Percentiles rank a stretch among this genome's conserved stretches.
Evolutionary conservation across 2,888 invertebrate genomes (phyloP).

Genomic region (Mystacides longicornis): DNA sequence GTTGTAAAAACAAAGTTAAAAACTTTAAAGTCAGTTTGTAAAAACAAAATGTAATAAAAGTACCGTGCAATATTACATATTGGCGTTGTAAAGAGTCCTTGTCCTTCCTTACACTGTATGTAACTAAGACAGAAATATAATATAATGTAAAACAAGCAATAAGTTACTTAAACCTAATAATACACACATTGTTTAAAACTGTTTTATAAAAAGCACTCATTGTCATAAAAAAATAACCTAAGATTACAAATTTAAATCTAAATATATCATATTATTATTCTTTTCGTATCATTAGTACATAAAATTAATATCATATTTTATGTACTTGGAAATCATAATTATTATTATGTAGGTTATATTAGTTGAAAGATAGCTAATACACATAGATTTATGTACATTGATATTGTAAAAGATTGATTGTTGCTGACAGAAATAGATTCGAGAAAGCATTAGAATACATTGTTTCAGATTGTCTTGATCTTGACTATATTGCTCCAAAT

Average conservation of each 20-base stretch:
- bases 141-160: constrained; percentile 19
- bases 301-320: too few relatives aligned
- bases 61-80: too few relatives aligned
- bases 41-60: constrained; percentile 13
- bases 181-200: constrained; percentile 25
- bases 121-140: constrained; percentile 9
- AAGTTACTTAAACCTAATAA: constrained; percentile 26
- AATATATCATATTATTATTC: constrained; percentile 6
- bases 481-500: not conserved
- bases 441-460: not conserved
- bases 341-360: not conserved
- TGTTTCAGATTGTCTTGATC: not conserved
- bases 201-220: constrained; percentile 26
- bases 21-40: constrained; percentile 14
- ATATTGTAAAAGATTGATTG: not conserved
- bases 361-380: not conserved
- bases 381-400: not conserved
- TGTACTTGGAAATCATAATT: constrained; percentile 6
- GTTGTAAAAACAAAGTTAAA: constrained; percentile 20
- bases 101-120: too few relatives aligned
- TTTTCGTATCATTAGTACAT: too few relatives aligned
- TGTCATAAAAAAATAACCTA: constrained; percentile 26
- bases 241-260: constrained; percentile 23
- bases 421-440: not conserved
- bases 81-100: too few relatives aligned